Evolutionary conservation across 2,888 invertebrate genomes (phyloP).

Genomic region (Pyrrhosoma nymphula): DNA sequence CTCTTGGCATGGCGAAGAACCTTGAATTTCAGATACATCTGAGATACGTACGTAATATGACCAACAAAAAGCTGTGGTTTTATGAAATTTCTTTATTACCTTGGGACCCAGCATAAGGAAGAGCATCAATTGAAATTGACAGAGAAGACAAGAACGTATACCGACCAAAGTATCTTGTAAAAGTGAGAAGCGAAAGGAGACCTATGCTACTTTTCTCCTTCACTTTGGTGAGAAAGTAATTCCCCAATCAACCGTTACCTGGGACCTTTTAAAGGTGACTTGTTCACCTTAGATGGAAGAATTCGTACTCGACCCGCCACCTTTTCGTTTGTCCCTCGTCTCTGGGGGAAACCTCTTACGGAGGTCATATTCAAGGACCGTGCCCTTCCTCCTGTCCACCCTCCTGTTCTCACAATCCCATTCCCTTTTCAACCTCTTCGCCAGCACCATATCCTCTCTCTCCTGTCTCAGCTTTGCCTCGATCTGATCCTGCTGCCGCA

Average conservation of each 20-base stretch:
- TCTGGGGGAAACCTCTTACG: constrained; percentile 42
- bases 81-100: background rate
- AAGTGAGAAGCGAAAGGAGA: background rate
- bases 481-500: constrained; percentile 76
- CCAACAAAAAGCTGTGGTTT: constrained; percentile 7
- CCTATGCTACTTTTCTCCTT: constrained; percentile 1
- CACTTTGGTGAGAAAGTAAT: constrained; percentile 13
- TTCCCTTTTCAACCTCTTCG: constrained; percentile 80
- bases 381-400: constrained; percentile 70
- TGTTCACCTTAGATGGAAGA: background rate
- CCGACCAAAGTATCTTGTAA: background rate
- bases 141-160: constrained; percentile 10
- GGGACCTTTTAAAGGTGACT: background rate
- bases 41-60: background rate
- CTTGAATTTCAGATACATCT: constrained; percentile 20
- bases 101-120: background rate
- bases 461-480: constrained; percentile 81
- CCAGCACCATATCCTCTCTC: constrained; percentile 83
- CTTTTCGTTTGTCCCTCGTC: background rate
- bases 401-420: constrained; percentile 76
- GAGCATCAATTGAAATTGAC: background rate
- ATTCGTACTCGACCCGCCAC: background rate
- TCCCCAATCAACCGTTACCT: constrained; percentile 47
- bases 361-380: constrained; percentile 69
- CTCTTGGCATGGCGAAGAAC: constrained; percentile 64